Percentiles rank a stretch among this genome's conserved stretches.
phyloP scores from a whole-genome alignment of 2,797 vertebrate genomes.

The Rhyacichthys aspro region DNA sequence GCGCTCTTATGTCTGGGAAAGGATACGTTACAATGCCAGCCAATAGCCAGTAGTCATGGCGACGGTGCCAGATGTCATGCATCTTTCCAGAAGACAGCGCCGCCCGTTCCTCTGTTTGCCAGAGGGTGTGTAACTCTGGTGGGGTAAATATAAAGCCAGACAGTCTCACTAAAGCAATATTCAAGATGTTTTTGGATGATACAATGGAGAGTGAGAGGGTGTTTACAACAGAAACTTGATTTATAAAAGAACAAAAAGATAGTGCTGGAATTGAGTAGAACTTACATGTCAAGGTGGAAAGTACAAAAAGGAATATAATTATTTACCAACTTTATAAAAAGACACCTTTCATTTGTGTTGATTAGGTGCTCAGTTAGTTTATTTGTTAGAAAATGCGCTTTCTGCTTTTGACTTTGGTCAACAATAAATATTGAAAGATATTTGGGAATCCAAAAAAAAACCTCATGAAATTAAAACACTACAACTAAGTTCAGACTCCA shows the following conservation, averaged over 20 bases:
- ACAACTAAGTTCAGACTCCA: conserved; percentile 1
- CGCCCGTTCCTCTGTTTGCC: conserved; percentile 97
- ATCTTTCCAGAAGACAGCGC: conserved; percentile 95
- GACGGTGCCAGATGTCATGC: conserved; percentile 97
- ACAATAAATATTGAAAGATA: conserved; percentile 1
- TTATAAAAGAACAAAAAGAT: conserved; percentile 1
- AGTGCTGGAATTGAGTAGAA: not conserved
- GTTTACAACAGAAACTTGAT: conserved; percentile 18
- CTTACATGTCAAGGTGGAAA: no score
- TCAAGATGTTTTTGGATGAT: conserved; percentile 18
- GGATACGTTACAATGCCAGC: conserved; percentile 99
- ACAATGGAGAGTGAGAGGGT: not conserved
- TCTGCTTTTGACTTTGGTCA: no score
- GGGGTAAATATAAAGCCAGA: conserved; percentile 16
- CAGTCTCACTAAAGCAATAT: conserved; percentile 12
- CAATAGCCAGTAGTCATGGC: conserved; percentile 98
- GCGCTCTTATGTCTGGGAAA: conserved; percentile 50
- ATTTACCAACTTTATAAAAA: no score
- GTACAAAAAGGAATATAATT: no score
- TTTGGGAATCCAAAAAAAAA: not conserved
- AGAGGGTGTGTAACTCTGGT: conserved; percentile 95
- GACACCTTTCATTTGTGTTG: no score
- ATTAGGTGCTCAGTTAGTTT: no score
- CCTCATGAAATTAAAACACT: no score
- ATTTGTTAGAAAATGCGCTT: no score